Conservation (phyloP, 2,888 invertebrate species). For the Monopis laevigella region DNA sequence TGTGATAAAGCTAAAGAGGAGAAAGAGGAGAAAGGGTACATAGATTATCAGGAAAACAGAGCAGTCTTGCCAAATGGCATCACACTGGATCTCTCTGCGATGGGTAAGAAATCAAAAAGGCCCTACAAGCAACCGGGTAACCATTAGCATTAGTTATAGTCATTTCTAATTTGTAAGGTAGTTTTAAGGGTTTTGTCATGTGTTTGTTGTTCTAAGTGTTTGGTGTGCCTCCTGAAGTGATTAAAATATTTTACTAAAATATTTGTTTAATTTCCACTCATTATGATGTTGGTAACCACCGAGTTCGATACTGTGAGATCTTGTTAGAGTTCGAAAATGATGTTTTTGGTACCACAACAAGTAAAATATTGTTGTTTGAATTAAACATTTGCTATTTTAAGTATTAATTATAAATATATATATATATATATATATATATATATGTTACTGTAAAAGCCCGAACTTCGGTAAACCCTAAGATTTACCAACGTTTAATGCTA, state of each 20-base stretch:
- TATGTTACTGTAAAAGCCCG: too few relatives aligned
- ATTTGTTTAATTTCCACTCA: too few relatives aligned
- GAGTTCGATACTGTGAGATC: too few relatives aligned
- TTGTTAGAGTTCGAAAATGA: too few relatives aligned
- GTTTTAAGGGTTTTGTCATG: slow-evolving; percentile 5
- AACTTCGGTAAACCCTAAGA: too few relatives aligned
- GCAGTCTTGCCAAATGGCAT: slow-evolving; percentile 77
- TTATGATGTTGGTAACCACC: too few relatives aligned
- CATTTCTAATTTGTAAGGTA: slow-evolving; percentile 42
- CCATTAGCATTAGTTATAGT: slow-evolving; percentile 42
- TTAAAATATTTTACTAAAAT: slow-evolving; percentile 9
- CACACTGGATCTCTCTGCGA: slow-evolving; percentile 73
- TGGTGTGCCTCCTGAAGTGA: slow-evolving; percentile 9
- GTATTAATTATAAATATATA: too few relatives aligned
- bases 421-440: too few relatives aligned
- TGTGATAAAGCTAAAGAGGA: slow-evolving; percentile 69
- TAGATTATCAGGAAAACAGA: slow-evolving; percentile 79
- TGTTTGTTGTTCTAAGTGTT: slow-evolving; percentile 5
- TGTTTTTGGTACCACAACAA: too few relatives aligned
- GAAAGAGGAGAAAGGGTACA: slow-evolving; percentile 70
- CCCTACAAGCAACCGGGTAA: slow-evolving; percentile 66
- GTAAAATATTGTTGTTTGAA: too few relatives aligned
- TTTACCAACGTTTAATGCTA: too few relatives aligned
- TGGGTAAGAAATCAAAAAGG: slow-evolving; percentile 78
- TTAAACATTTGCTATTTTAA: too few relatives aligned